These are phyloP conservation scores for Oreohelix idahoensis DNA, from an alignment of 1,140 invertebrate genomes.

Conservation along the genomic window DNA sequence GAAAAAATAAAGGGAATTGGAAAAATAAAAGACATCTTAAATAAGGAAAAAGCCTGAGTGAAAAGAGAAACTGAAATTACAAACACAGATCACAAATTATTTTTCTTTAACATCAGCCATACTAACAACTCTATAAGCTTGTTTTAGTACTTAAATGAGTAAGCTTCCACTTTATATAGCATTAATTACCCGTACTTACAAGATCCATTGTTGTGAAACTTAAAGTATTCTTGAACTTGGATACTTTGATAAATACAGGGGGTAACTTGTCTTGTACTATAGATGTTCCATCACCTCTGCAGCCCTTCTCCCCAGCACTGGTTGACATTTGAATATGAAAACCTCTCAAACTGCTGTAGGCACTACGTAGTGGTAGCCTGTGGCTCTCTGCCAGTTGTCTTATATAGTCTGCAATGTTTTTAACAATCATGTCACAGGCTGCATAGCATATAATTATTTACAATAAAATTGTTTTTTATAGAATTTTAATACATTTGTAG, in stretches of 20 bases:
- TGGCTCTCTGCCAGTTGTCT: slow-evolving; percentile 56
- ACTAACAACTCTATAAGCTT: no score
- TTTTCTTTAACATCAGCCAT: no score
- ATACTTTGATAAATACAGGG: slow-evolving; percentile 79
- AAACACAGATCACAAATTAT: no score
- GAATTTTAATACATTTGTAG: no score
- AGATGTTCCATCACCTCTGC: slow-evolving; percentile 57
- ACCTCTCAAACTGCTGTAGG: slow-evolving; percentile 80
- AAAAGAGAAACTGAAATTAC: no score
- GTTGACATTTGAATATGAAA: slow-evolving; percentile 82
- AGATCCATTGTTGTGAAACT: slow-evolving; percentile 86
- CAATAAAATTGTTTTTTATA: no score
- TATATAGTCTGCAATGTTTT: slow-evolving; percentile 15
- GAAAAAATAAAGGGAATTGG: no score
- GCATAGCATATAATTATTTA: no score
- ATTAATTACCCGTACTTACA: slow-evolving; percentile 72
- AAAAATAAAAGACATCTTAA: no score
- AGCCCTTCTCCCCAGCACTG: slow-evolving; percentile 47
- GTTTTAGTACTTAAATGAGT: no score
- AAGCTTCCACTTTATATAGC: background rate
- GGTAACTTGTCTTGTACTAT: slow-evolving; percentile 75
- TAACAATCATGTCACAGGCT: no score
- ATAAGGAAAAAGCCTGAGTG: no score
- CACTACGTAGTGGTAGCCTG: slow-evolving; percentile 79
- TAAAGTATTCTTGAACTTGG: slow-evolving; percentile 77